A percentile compares a stretch with the other conserved stretches of the same genome.
phyloP scores from a whole-genome alignment of 2,888 invertebrate genomes.

The Metopia argyrocephala region DNA sequence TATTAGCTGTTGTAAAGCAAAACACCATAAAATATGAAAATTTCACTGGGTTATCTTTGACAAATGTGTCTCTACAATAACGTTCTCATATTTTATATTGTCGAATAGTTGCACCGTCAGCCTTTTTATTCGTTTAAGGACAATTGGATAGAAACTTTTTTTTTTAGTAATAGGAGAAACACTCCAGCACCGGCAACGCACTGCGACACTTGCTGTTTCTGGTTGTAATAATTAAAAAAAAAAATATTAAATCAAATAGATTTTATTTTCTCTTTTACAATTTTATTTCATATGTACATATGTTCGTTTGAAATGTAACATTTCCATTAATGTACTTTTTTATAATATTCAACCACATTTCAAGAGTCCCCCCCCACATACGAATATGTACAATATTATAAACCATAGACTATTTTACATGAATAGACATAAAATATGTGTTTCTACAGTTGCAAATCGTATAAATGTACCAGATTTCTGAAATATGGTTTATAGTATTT shows the following conservation, averaged over 20 bases:
- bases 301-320: conserved; percentile 48
- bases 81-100: not conserved
- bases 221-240: not conserved
- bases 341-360: conserved; percentile 52
- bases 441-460: not conserved
- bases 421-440: not conserved
- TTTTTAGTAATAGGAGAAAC: conserved; percentile 43
- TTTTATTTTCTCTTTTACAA: not conserved
- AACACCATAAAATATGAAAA: not conserved
- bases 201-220: conserved; percentile 37
- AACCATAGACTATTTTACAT: conserved; percentile 18
- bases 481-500: conserved; percentile 17
- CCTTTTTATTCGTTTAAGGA: conserved; percentile 30
- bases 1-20: no score
- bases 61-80: not conserved
- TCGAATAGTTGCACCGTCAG: conserved; percentile 46
- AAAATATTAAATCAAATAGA: not conserved
- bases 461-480: not conserved
- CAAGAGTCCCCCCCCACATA: conserved; percentile 49
- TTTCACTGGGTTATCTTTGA: not conserved
- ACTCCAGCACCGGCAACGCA: conserved; percentile 19
- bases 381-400: conserved; percentile 44
- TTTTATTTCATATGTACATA: conserved; percentile 20
- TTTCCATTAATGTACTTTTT: conserved; percentile 62
- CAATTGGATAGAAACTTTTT: conserved; percentile 1